A percentile compares a stretch with the other conserved stretches of the same genome.
Evolutionary conservation across 2,113 vertebrate genomes (phyloP).

Genomic region (Saccopteryx leptura): DNA sequence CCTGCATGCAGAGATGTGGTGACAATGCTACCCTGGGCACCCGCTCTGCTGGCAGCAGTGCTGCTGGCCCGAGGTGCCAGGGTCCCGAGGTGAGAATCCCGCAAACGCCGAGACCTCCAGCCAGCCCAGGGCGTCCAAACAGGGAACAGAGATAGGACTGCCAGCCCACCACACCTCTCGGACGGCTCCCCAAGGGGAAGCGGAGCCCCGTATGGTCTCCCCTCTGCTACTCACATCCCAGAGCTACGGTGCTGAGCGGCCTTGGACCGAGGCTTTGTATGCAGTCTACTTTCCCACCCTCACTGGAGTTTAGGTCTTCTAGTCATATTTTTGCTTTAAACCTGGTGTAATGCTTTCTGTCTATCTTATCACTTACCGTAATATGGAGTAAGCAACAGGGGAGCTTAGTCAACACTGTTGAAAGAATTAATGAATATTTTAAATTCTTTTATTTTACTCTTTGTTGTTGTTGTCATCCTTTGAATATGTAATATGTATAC

Average conservation of each 20-base stretch:
- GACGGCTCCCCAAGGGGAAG: neutral
- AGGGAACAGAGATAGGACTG: no score
- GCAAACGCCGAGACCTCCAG: rapidly evolving
- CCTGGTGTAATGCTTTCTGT: neutral
- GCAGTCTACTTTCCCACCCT: rapidly evolving
- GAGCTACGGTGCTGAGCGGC: rapidly evolving
- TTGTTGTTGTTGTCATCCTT: neutral
- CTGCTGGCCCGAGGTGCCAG: neutral
- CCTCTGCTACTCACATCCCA: rapidly evolving
- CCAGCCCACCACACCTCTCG: no score
- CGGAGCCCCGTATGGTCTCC: rapidly evolving
- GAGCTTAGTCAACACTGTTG: neutral
- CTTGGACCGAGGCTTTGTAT: rapidly evolving
- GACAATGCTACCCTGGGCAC: neutral
- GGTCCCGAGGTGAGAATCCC: neutral
- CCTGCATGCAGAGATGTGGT: neutral
- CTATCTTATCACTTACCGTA: neutral
- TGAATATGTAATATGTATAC: no score
- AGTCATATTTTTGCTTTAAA: neutral
- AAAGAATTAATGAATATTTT: neutral
- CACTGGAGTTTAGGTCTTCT: neutral
- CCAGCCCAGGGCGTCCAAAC: neutral
- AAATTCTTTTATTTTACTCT: neutral
- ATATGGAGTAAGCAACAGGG: rapidly evolving
- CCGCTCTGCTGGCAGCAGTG: rapidly evolving